Evolutionary conservation across 37 sponge, comb jelly and placozoan species (phyloP), one percentile per base, ranked within the genome.

Genomic region (Bolinopsis microptera): DNA sequence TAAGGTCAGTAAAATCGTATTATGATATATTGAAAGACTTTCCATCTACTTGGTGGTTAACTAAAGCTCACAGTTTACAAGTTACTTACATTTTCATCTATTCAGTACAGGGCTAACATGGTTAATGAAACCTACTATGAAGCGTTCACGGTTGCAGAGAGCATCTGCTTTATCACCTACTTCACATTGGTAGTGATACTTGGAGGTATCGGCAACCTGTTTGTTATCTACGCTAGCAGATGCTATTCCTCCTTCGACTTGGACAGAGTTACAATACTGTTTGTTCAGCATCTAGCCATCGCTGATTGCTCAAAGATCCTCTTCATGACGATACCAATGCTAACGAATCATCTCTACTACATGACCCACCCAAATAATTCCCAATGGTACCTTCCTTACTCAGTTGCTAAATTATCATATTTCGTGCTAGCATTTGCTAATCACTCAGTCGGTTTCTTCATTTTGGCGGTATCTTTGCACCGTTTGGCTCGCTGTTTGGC

Each of bases 281-380:
- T 77, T 32, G 80, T 77, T 3, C 27, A 77, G 33, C 80, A 77
- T 18, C 27, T 77, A 16, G 80, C 80, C 34, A 77, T 77, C 34
- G 32, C 80, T 22, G 80, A 27, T 18, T 32, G 28, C 3, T 16
- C 33, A 36, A 77, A 77, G 80, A 32, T 32, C 35, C 80, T 77
- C 33, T 32, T 32, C 33, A 77, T 32, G 35, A 77, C 27, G 33
- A 77, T 13, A 16, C 33, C 35, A 1, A 77, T 77, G 80, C 36
- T 77, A 8, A 77, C 80, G 0, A 77, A 27, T 1, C 80, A 77
- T 18, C 13, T 77, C 80, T 35, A 48, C 61, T 48, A 48, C 61
- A 48, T 48, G 61, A 48, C 9, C 61, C 61, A 48, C 61, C 61
- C 61, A 48, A 13, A 48, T 13, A 13, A 48, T 5, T 48, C 5